Evolutionary conservation across 2,113 vertebrate genomes (phyloP), one percentile per base, ranked within the genome.

Genomic region (Lamprologus sp.): DNA sequence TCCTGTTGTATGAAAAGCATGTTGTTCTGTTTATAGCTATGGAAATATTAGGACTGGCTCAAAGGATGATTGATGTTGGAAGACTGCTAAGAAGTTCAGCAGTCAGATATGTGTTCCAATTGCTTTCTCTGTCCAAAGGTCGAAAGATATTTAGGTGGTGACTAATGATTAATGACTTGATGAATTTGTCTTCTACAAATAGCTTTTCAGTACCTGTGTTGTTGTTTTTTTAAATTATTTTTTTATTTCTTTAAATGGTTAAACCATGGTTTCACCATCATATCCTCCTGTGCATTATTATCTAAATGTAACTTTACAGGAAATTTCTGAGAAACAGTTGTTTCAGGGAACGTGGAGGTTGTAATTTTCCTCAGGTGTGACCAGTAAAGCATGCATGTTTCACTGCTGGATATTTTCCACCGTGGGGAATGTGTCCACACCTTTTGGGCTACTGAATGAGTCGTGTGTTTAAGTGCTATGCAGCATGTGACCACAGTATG

Each of bases 371-470:
- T 2, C 19, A 63, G 68, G 65, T 77, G 31, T 82, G 84, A 70
- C 65, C 15, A 5, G 31, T 63, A 81, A 81, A 7, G 37, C 9
- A 6, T 19, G 33, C 6, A 56, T 56, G 17, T 56, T 81, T 87
- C 83, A 45, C n/a, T 31, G 31, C 21, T 82, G 53, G 56, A 11
- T 73, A 81, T 91, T 93, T 89, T 81, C 79, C 35, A 4, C 75
- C 4, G 15, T 19, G 28, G 28, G 79, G 63, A 86, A 84, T 81
- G 79, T 60, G 51, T 85, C 90, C 86, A 89, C 87, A 87, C 89
- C 92, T 92, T 85, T 75, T 17, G 21, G 53, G 54, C 81, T 84
- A 47, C 56, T 94, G 88, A 95, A 94, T 89, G 89, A 87, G 79
- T 19, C 5, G 87, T 90, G 89, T 95, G 92, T 94, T 79, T 28